These are phyloP conservation scores for Odontomyia ornata DNA, from an alignment of 2,888 invertebrate species.

Conservation along the genomic window DNA sequence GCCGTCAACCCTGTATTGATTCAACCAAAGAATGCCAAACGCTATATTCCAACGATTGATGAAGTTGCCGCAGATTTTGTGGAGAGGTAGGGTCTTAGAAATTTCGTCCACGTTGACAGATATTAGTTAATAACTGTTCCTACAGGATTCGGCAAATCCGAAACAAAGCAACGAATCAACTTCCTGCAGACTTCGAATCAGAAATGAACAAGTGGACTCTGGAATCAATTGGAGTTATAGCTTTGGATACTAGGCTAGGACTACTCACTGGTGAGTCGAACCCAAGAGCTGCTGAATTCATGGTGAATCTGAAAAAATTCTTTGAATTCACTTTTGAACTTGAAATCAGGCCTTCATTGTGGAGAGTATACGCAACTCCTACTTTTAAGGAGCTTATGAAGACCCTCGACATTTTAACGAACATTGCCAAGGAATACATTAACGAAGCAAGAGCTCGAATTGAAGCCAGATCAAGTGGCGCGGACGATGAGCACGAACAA, in stretches of 20 bases:
- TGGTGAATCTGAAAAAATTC: slow-evolving; percentile 48
- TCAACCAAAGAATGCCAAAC: slow-evolving; percentile 69
- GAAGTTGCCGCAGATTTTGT: neutral
- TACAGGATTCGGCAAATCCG: slow-evolving; percentile 10
- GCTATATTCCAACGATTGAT: slow-evolving; percentile 66
- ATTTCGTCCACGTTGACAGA: neutral
- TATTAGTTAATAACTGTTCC: too few relatives aligned
- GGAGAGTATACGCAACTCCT: slow-evolving; percentile 55
- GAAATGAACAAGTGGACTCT: slow-evolving; percentile 67
- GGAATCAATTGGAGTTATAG: slow-evolving; percentile 63
- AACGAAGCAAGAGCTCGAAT: slow-evolving; percentile 56
- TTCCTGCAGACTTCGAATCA: slow-evolving; percentile 62
- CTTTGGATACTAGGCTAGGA: slow-evolving; percentile 55
- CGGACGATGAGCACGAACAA: slow-evolving; percentile 61
- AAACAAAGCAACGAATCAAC: slow-evolving; percentile 53
- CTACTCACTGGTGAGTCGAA: slow-evolving; percentile 45
- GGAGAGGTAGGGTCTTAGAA: neutral
- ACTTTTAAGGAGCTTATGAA: slow-evolving; percentile 30
- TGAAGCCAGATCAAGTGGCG: slow-evolving; percentile 53
- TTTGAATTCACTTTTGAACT: slow-evolving; percentile 51
- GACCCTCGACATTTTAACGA: slow-evolving; percentile 26
- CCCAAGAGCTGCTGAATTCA: slow-evolving; percentile 53
- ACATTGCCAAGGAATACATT: slow-evolving; percentile 53
- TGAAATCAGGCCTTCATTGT: slow-evolving; percentile 58
- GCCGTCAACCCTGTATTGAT: slow-evolving; percentile 74